Evolutionary conservation across 53 echinoderm and acorn worm genomes (phyloP).

Genomic region (Actinopyga echinites): DNA sequence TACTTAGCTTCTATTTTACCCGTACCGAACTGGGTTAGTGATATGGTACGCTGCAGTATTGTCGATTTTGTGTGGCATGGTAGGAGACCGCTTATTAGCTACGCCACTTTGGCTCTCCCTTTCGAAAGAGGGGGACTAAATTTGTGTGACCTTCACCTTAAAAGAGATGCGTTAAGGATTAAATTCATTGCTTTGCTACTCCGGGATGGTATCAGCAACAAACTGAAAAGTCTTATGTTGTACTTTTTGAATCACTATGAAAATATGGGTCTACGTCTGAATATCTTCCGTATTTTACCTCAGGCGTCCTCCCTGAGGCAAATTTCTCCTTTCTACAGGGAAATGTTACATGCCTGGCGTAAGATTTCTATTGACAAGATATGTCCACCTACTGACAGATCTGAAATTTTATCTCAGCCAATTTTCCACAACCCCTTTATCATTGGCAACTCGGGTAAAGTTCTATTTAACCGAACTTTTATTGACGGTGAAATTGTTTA

Average conservation of each 20-base stretch:
- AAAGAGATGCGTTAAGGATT: background rate
- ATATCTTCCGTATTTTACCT: background rate
- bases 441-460: background rate
- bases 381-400: background rate
- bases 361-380: background rate
- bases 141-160: background rate
- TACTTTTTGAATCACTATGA: background rate
- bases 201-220: background rate
- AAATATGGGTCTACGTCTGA: background rate
- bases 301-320: background rate
- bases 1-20: background rate
- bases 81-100: background rate
- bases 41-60: background rate
- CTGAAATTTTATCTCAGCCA: background rate
- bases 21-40: background rate
- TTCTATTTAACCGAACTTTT: background rate
- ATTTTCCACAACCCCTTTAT: slow-evolving; percentile 10
- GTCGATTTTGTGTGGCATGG: background rate
- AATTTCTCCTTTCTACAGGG: background rate
- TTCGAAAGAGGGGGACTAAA: slow-evolving; percentile 2
- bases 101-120: background rate
- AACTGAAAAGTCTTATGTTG: background rate
- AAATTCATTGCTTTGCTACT: background rate
- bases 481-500: background rate
- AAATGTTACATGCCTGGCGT: background rate